Conservation (phyloP, 2,797 vertebrate species). For the Lithobates sylvaticus region DNA sequence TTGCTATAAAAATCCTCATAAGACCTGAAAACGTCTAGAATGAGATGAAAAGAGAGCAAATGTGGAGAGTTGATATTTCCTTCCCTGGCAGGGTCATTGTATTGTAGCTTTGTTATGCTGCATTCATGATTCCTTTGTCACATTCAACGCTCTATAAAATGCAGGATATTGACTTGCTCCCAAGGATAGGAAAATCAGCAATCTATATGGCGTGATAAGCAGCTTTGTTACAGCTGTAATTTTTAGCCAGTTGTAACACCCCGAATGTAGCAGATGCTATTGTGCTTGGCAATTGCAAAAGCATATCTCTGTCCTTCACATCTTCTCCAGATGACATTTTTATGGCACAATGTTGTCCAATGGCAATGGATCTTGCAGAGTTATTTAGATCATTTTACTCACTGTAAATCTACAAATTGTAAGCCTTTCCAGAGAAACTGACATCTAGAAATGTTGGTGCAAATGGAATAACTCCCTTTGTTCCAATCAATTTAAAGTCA, state of each 20-base stretch:
- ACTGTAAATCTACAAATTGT: conserved; percentile 26
- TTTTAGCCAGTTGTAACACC: conserved; percentile 49
- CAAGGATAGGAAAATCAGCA: conserved; percentile 23
- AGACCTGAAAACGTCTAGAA: conserved; percentile 40
- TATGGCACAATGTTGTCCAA: conserved; percentile 25
- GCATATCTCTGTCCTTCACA: not conserved
- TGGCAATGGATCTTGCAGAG: conserved; percentile 9
- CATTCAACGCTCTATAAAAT: conserved; percentile 31
- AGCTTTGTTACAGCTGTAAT: conserved; percentile 35
- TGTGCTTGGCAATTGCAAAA: conserved; percentile 31
- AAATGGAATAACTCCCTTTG: conserved; percentile 18
- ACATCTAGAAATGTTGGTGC: not conserved
- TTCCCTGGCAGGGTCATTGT: conserved; percentile 24
- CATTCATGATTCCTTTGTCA: conserved; percentile 19
- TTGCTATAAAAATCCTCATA: conserved; percentile 41
- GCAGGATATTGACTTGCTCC: conserved; percentile 45
- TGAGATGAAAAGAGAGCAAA: conserved; percentile 5
- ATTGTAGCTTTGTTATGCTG: conserved; percentile 26
- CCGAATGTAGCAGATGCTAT: conserved; percentile 49
- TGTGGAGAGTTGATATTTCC: conserved; percentile 33
- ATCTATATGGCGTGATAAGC: conserved; percentile 27
- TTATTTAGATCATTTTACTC: conserved; percentile 7
- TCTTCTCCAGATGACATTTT: conserved; percentile 36
- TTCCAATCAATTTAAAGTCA: conserved; percentile 16
- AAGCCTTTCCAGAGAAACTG: conserved; percentile 35